Conservation (phyloP, 1,140 invertebrate species). For the Archegozetes longisetosus region DNA sequence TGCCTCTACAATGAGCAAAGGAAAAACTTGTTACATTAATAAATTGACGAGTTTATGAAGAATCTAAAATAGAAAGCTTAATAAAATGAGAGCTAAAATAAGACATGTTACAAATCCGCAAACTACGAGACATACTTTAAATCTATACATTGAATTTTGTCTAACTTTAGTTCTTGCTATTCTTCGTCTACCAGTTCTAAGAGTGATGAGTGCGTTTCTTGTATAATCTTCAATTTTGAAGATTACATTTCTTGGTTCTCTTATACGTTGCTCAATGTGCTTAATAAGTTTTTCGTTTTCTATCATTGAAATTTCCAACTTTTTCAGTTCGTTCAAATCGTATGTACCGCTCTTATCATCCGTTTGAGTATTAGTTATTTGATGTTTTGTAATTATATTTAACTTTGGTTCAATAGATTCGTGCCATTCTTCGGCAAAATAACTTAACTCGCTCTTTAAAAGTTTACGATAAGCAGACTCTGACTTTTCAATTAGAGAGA, state of each 20-base stretch:
- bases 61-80: too few species aligned
- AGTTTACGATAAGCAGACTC: too few species aligned
- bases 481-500: too few species aligned
- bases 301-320: not conserved
- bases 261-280: not conserved
- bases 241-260: not conserved
- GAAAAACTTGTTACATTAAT: too few species aligned
- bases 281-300: not conserved
- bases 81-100: too few species aligned
- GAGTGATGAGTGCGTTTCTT: not conserved
- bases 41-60: too few species aligned
- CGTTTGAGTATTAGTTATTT: not conserved
- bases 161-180: not conserved
- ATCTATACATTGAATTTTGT: not conserved
- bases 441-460: not conserved
- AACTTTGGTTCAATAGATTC: not conserved
- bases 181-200: not conserved
- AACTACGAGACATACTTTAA: not conserved
- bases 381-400: not conserved
- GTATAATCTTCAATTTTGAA: not conserved
- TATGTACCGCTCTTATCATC: not conserved
- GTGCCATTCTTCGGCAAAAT: not conserved
- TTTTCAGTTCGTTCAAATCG: not conserved
- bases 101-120: not conserved
- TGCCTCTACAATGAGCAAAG: too few species aligned